These are phyloP conservation scores for Daktulosphaira vitifoliae DNA, from an alignment of 1,140 invertebrate species.

Conservation along the genomic window DNA sequence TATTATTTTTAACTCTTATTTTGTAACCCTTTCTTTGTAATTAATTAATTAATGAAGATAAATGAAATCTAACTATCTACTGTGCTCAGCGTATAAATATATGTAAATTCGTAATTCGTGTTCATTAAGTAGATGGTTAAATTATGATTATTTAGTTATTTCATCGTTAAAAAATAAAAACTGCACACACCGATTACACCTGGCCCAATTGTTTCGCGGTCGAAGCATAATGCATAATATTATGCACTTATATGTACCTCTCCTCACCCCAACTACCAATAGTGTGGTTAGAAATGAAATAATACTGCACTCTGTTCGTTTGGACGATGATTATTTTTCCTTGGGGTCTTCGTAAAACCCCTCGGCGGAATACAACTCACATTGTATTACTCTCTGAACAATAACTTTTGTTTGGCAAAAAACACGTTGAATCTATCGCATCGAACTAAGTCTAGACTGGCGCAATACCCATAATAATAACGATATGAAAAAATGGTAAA, in stretches of 20 bases:
- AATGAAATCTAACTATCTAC: too few relatives aligned
- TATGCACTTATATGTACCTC: constrained; percentile 25
- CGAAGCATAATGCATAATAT: constrained; percentile 21
- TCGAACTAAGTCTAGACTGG: constrained; percentile 27
- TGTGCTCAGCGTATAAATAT: too few relatives aligned
- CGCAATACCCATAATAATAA: constrained; percentile 15
- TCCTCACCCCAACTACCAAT: neutral
- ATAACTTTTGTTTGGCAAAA: constrained; percentile 29
- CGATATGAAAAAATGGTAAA: constrained; percentile 17
- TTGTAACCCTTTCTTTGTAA: too few relatives aligned
- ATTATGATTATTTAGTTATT: too few relatives aligned
- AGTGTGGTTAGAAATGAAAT: neutral
- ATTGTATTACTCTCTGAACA: constrained; percentile 11
- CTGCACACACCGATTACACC: neutral
- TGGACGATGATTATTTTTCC: constrained; percentile 8
- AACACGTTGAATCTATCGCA: constrained; percentile 18
- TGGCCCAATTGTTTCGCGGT: neutral
- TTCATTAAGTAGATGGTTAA: too few relatives aligned
- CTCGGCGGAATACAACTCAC: constrained; percentile 10
- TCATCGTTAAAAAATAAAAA: too few relatives aligned
- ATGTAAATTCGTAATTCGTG: too few relatives aligned
- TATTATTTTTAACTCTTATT: too few relatives aligned
- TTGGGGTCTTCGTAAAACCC: constrained; percentile 14
- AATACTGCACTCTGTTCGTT: neutral
- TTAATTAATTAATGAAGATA: too few relatives aligned